phyloP scores from a whole-genome alignment of 2,888 invertebrate genomes.

The Ochropacha duplaris region DNA sequence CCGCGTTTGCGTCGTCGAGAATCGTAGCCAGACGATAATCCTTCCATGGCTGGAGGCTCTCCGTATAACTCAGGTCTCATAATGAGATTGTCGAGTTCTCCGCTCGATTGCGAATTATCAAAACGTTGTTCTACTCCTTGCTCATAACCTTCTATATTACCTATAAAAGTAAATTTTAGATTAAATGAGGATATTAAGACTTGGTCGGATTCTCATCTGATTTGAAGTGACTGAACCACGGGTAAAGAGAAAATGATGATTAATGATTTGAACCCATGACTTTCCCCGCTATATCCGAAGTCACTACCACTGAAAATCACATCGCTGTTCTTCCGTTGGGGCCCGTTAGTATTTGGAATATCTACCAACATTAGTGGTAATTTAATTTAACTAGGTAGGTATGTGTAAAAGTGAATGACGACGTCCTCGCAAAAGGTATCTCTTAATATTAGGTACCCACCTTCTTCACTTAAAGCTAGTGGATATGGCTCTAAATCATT shows the following conservation, averaged over 20 bases:
- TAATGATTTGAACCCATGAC: no score
- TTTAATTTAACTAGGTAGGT: no score
- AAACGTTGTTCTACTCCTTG: constrained; percentile 69
- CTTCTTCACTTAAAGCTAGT: constrained; percentile 79
- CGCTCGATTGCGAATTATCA: constrained; percentile 63
- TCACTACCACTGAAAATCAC: no score
- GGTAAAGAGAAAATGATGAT: no score
- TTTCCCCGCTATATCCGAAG: no score
- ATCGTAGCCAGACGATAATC: constrained; percentile 62
- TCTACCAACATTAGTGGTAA: no score
- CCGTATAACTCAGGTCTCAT: constrained; percentile 85
- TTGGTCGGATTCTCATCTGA: neutral
- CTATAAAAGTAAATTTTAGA: constrained; percentile 40
- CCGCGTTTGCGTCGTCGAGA: constrained; percentile 72
- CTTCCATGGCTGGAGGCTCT: constrained; percentile 81
- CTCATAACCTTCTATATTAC: constrained; percentile 72
- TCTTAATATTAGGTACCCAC: constrained; percentile 29
- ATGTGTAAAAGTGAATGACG: no score
- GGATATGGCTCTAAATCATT: constrained; percentile 80
- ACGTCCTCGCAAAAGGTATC: no score
- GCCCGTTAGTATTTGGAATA: no score
- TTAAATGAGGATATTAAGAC: neutral
- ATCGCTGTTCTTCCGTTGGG: no score
- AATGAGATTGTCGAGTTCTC: constrained; percentile 83
- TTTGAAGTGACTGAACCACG: no score